Base-by-base conservation (phyloP, 2,888 invertebrate genomes). In the Pristionchus entomophagus region DNA sequence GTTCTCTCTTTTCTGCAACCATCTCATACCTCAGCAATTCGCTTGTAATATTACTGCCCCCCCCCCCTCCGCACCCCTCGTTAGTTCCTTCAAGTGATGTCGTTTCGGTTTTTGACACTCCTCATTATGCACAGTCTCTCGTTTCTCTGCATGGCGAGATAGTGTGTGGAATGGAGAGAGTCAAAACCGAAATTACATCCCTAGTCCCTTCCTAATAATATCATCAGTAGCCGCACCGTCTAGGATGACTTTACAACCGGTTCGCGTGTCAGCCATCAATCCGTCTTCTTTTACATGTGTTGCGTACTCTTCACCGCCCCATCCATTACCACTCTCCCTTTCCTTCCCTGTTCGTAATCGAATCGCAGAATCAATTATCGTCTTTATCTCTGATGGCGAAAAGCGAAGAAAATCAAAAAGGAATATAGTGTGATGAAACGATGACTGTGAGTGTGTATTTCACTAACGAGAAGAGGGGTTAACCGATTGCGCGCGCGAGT, bases 1-100 rank as follows among this genome's bases (percentile, higher is more conserved):
- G 32, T 17, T 82, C 49, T 51, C 49, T 45, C 45, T 65, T 65
- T 26, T 82, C 29, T 41, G 49, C 73, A 73, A 73, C 73, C 73
- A 73, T 45, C 73, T 38, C 73, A 73, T 73, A 73, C 73, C 73
- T 73, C 73, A 73, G 73, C 73, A 73, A 73, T 73, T 41, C n/a
- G n/a, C n/a, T n/a, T n/a, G n/a, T 38, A 59, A 59, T 59, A 59
- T 59, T 29, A 59, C 59, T 59, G 14, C 29, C 59, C 26, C 59
- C 26, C n/a, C n/a, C 56, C 12, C 26, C n/a, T n/a, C n/a, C n/a
- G n/a, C n/a, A n/a, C n/a, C n/a, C n/a, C n/a, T n/a, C n/a, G n/a
- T n/a, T n/a, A n/a, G n/a, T n/a, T n/a, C n/a, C n/a, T n/a, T n/a
- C n/a, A n/a, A n/a, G n/a, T n/a, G n/a, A n/a, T n/a, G n/a, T n/a